phyloP scores from a whole-genome alignment of 35 echinoderm and acorn worm genomes.

The Ophiothrix spiculata region DNA sequence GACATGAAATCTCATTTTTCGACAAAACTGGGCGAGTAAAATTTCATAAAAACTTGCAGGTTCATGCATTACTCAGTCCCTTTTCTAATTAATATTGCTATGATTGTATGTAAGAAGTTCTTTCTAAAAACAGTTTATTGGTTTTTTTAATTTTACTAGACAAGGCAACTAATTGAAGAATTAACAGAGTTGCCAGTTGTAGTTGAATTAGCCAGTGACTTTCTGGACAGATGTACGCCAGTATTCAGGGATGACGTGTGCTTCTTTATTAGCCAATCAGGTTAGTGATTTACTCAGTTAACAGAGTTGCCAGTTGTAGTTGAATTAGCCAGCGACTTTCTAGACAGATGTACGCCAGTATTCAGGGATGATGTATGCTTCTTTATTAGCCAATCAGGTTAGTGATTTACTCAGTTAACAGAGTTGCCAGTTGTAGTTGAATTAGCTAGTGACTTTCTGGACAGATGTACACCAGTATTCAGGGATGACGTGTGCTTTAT shows the following conservation, averaged over 20 bases:
- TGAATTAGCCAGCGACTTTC: constrained; percentile 88
- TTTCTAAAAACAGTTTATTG: too few relatives aligned
- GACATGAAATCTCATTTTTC: too few relatives aligned
- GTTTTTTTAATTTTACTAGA: constrained; percentile 44
- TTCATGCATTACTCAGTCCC: neutral
- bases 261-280: constrained; percentile 97
- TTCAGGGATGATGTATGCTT: constrained; percentile 97
- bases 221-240: constrained; percentile 83
- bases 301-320: constrained; percentile 91
- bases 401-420: too few relatives aligned
- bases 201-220: constrained; percentile 89
- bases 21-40: too few relatives aligned
- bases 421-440: constrained; percentile 92
- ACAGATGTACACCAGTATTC: constrained; percentile 86
- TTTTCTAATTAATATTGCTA: neutral
- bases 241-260: constrained; percentile 96
- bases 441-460: constrained; percentile 89
- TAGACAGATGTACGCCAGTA: constrained; percentile 84
- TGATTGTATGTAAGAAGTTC: too few relatives aligned
- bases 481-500: constrained; percentile 96
- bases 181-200: constrained; percentile 91
- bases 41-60: too few relatives aligned
- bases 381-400: constrained; percentile 98
- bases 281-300: constrained; percentile 77
- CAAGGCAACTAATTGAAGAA: constrained; percentile 91